phyloP scores from a whole-genome alignment of 2,797 vertebrate genomes.

The Acanthis flammea region DNA sequence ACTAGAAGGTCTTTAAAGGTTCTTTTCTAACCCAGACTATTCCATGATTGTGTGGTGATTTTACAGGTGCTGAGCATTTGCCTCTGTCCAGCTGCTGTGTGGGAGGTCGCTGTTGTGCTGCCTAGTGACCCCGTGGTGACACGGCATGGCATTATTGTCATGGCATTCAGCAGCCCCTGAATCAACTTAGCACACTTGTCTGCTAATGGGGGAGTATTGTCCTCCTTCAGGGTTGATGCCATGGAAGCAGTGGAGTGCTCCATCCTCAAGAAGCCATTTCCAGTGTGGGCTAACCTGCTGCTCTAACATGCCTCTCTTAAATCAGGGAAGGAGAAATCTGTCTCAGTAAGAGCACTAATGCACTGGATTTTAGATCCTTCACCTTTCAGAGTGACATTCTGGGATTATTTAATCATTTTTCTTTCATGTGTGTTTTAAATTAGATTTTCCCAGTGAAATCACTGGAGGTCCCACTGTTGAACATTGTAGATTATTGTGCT shows the following conservation, averaged over 20 bases:
- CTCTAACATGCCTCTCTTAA: background rate
- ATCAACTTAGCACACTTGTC: background rate
- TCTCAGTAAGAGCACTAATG: background rate
- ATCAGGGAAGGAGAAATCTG: background rate
- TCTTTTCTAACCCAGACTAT: background rate
- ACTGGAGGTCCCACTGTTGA: background rate
- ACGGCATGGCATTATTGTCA: rapidly evolving
- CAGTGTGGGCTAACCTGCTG: background rate
- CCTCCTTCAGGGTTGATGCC: background rate
- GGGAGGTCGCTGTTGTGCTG: background rate
- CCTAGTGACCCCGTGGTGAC: background rate
- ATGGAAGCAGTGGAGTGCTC: background rate
- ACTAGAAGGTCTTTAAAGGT: background rate
- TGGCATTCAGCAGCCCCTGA: background rate
- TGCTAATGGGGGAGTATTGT: background rate
- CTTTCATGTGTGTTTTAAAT: background rate
- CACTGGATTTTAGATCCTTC: background rate
- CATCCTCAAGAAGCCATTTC: background rate
- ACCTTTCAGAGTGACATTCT: background rate
- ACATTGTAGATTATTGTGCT: background rate
- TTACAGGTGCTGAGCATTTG: background rate
- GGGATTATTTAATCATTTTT: background rate
- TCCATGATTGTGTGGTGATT: background rate
- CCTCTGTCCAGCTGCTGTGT: background rate
- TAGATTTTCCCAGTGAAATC: background rate